Evolutionary conservation across 1,140 invertebrate species (phyloP).

Genomic region (Archegozetes longisetosus): DNA sequence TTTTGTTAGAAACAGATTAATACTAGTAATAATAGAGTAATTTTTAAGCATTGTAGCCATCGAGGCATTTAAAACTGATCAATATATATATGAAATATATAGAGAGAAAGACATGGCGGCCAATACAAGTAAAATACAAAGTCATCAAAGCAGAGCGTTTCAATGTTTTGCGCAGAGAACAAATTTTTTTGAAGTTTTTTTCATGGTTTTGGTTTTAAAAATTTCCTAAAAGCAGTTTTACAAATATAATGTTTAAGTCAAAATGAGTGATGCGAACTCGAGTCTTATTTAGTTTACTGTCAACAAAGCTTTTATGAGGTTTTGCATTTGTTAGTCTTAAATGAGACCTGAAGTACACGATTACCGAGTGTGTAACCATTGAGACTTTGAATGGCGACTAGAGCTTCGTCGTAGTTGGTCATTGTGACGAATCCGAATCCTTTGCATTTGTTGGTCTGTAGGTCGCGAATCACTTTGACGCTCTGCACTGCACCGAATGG

Average conservation of each 20-base stretch:
- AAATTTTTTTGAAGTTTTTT: background rate
- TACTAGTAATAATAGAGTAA: background rate
- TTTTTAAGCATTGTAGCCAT: background rate
- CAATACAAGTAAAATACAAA: no score
- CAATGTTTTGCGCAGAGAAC: no score
- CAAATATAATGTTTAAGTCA: background rate
- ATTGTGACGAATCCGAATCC: slow-evolving; percentile 99
- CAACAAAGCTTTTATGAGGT: slow-evolving; percentile 16
- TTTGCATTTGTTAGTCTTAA: slow-evolving; percentile 57
- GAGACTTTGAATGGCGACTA: slow-evolving; percentile 89
- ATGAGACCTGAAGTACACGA: slow-evolving; percentile 93
- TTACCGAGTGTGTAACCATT: slow-evolving; percentile 96
- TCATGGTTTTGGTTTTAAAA: background rate
- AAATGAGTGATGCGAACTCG: background rate
- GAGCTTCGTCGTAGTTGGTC: slow-evolving; percentile 97
- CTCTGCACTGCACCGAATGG: slow-evolving; percentile 97
- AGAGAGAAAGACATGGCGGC: background rate
- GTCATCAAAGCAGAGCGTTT: no score
- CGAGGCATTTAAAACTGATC: background rate
- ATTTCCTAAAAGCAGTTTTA: background rate
- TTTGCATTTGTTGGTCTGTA: slow-evolving; percentile 97
- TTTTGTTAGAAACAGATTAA: background rate
- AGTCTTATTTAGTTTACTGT: background rate
- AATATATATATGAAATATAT: background rate
- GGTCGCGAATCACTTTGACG: slow-evolving; percentile 92